phyloP scores from a whole-genome alignment of 2,797 vertebrate species.

The Psittacula echo region DNA sequence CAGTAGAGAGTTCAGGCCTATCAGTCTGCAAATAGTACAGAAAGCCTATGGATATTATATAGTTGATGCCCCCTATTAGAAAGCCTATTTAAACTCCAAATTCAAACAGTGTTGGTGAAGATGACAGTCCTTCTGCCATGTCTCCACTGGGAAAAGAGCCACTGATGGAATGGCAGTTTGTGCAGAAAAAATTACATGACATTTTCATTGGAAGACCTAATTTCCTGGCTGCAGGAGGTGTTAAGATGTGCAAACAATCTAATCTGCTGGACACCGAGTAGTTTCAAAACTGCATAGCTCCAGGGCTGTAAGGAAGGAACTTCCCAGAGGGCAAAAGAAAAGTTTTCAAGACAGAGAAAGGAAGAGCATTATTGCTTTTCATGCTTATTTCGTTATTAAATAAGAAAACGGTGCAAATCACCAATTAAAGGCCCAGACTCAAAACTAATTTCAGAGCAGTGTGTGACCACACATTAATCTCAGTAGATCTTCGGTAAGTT shows the following conservation, averaged over 20 bases:
- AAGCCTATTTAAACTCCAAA: not conserved
- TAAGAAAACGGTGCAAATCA: not conserved
- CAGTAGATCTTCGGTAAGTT: not conserved
- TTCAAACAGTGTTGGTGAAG: not conserved
- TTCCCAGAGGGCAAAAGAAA: not conserved
- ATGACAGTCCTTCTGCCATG: not conserved
- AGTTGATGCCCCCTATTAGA: not conserved
- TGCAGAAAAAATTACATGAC: not conserved
- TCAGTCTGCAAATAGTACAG: not conserved
- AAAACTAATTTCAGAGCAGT: not conserved
- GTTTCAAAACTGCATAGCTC: not conserved
- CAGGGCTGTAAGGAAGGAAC: not conserved
- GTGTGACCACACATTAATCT: not conserved
- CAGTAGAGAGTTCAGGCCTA: not conserved
- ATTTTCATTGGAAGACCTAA: not conserved
- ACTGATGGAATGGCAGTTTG: not conserved
- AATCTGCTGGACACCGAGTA: not conserved
- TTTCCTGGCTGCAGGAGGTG: constrained; percentile 7
- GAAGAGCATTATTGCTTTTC: not conserved
- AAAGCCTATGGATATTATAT: not conserved
- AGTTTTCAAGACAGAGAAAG: not conserved
- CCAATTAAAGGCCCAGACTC: not conserved
- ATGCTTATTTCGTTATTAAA: not conserved
- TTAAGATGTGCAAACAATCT: not conserved
- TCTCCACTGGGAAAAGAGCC: not conserved